Evolutionary conservation across 2,797 vertebrate species (phyloP), one percentile per base, ranked within the genome.

Genomic region (Liparis tanakae): DNA sequence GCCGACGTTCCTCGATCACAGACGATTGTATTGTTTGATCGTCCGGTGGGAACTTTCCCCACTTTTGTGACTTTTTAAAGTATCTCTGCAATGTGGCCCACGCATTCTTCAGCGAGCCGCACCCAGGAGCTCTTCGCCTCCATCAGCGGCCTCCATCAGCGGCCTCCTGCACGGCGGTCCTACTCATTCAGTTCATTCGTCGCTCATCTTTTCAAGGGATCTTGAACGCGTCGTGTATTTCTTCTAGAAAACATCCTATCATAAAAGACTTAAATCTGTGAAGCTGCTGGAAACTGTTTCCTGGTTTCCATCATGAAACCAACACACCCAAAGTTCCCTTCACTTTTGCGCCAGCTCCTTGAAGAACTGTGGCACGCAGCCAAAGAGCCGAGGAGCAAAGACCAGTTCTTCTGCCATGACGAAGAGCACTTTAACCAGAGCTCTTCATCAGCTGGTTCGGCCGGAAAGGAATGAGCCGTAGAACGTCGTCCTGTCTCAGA

Each of bases 31-130:
- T 58, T 71, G 72, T 65, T 79, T 51, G 3, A 72, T 50, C 17
- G 2, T 5, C 18, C 6, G 63, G 33, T 14, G 61, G 10, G 4
- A 67, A 79, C 50, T 67, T 76, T 70, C 9, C 55, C 17, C 15
- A 1, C 39, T 41, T 18, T 5, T 33, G 33, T 13, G 17, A 5
- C 60, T 67, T 78, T 3, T 78, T 3, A 43, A 83, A 80, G 43
- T 5, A 85, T 79, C 58, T 69, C 34, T 55, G n/a, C 33, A 72
- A 76, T 74, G 81, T 36, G 18, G 41, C 15, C 3, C 43, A 25
- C 9, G 10, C 4, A 63, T 48, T 57, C 62, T 61, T 55, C 1
- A 0, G 1, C 57, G 25, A 25, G 57, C 51, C 67, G 4, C 78
- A 72, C 76, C 71, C 66, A 46, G 17, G 44, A 9, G 25, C 25